Conservation (phyloP, 2,888 invertebrate genomes). For the Protula sp. region DNA sequence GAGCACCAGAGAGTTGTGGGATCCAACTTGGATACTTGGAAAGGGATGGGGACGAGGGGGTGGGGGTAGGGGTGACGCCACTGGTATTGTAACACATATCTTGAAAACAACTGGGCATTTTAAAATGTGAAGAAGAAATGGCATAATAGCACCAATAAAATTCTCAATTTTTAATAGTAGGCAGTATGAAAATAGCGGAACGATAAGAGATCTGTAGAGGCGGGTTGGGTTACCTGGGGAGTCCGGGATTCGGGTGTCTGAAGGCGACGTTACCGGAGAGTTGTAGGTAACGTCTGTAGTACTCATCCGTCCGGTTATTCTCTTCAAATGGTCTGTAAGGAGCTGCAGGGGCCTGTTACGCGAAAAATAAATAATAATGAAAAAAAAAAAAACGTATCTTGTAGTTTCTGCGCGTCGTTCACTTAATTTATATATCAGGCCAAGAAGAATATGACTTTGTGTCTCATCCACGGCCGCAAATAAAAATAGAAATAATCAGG, state of each 20-base stretch:
- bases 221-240: slow-evolving; percentile 31
- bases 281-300: slow-evolving; percentile 21
- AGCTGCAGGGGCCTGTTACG: not conserved
- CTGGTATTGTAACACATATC: not conserved
- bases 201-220: no score
- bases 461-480: not conserved
- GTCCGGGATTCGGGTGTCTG: slow-evolving; percentile 34
- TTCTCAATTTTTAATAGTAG: no score
- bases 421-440: no score
- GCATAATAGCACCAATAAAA: no score
- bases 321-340: slow-evolving; percentile 1
- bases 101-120: no score
- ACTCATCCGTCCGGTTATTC: slow-evolving; percentile 2
- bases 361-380: not conserved
- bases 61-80: no score
- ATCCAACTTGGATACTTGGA: no score
- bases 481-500: no score
- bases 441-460: not conserved
- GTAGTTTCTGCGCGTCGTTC: no score
- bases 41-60: no score
- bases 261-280: slow-evolving; percentile 32
- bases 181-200: no score
- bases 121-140: no score
- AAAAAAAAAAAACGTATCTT: not conserved
- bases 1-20: not conserved